Percentiles rank a stretch among this genome's conserved stretches.
Conservation (phyloP, 2,888 invertebrate species). For the Griposia aprilina region DNA sequence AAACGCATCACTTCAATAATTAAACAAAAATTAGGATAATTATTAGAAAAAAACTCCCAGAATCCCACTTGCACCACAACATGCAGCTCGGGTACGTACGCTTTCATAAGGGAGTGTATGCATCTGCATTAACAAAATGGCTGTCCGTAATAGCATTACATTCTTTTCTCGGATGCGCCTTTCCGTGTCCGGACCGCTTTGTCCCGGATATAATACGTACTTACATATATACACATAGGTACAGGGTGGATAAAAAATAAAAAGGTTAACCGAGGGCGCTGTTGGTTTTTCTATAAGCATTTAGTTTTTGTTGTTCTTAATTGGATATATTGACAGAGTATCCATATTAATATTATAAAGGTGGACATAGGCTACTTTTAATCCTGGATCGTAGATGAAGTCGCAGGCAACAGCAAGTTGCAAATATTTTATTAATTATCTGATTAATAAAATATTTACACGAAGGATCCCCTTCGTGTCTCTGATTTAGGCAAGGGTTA, state of each 20-base stretch:
- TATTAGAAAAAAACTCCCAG: neutral
- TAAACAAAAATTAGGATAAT: too few relatives aligned
- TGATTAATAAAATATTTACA: too few relatives aligned
- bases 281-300: neutral
- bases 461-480: too few relatives aligned
- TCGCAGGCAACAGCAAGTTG: neutral
- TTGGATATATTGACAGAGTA: neutral
- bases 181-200: slow-evolving; percentile 51
- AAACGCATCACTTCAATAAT: neutral
- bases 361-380: too few relatives aligned
- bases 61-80: slow-evolving; percentile 22
- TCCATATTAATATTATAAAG: neutral
- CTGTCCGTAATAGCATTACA: slow-evolving; percentile 74
- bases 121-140: slow-evolving; percentile 80
- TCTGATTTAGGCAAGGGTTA: neutral
- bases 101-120: slow-evolving; percentile 68
- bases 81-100: slow-evolving; percentile 46
- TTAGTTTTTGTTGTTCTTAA: neutral
- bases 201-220: slow-evolving; percentile 29
- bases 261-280: neutral
- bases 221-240: neutral
- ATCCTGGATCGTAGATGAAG: neutral
- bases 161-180: slow-evolving; percentile 66
- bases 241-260: neutral
- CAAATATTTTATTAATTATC: neutral